Conservation (phyloP, 2,113 vertebrate species). For the Trinectes maculatus region DNA sequence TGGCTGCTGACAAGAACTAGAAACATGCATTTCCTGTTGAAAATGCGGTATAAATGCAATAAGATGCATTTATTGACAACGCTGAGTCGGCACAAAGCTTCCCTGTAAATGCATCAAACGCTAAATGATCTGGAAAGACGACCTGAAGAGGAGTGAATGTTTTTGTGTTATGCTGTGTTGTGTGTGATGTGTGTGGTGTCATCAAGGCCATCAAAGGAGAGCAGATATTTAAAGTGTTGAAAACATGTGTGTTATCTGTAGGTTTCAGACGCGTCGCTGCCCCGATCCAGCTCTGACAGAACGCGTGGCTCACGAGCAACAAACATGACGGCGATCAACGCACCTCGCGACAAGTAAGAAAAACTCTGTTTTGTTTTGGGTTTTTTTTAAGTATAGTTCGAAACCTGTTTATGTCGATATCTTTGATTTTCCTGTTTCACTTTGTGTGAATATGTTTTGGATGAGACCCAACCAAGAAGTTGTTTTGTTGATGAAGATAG, state of each 20-base stretch:
- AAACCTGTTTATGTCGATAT: not conserved
- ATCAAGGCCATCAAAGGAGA: too few species aligned
- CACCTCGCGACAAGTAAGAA: slow-evolving; percentile 79
- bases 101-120: too few species aligned
- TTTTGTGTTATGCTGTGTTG: too few species aligned
- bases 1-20: not conserved
- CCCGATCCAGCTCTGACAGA: slow-evolving; percentile 34
- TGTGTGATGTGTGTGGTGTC: too few species aligned
- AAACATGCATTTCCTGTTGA: too few species aligned
- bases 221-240: not conserved
- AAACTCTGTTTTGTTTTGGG: not conserved
- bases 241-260: slow-evolving; percentile 48
- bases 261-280: slow-evolving; percentile 59
- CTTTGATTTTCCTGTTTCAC: not conserved
- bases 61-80: too few species aligned
- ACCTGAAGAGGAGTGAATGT: too few species aligned
- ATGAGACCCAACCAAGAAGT: not conserved
- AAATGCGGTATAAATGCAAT: too few species aligned
- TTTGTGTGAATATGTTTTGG: not conserved
- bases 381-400: not conserved
- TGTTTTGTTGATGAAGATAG: slow-evolving; percentile 21
- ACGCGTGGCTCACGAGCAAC: slow-evolving; percentile 2
- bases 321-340: slow-evolving; percentile 77
- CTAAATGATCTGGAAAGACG: too few species aligned
- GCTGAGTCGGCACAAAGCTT: too few species aligned